phyloP scores from a whole-genome alignment of 2,888 invertebrate species.

The Drosophila acutilabella region DNA sequence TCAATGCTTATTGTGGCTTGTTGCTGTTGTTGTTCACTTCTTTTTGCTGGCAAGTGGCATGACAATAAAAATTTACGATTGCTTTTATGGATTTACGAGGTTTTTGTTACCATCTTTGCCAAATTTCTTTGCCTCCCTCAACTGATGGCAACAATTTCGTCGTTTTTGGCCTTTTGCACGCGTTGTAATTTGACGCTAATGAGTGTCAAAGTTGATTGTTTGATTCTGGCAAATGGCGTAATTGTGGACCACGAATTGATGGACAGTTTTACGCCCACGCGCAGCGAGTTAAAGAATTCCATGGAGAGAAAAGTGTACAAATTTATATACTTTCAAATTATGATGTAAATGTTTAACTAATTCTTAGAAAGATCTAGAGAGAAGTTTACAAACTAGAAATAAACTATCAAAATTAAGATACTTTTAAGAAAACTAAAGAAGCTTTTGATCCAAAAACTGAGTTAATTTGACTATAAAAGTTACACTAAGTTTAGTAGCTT shows the following conservation, averaged over 20 bases:
- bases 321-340: not conserved
- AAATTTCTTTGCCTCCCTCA: slow-evolving; percentile 2
- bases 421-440: too few species aligned
- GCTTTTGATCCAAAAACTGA: too few species aligned
- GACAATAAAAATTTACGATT: slow-evolving; percentile 80
- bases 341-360: too few species aligned
- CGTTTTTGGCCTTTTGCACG: slow-evolving; percentile 46
- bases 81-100: slow-evolving; percentile 81
- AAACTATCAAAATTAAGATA: too few species aligned
- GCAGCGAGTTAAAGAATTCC: not conserved
- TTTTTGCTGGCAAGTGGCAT: slow-evolving; percentile 72
- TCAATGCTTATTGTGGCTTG: slow-evolving; percentile 45
- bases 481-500: too few species aligned
- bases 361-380: too few species aligned
- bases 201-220: slow-evolving; percentile 81
- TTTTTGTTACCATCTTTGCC: slow-evolving; percentile 35
- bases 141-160: not conserved
- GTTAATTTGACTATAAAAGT: too few species aligned
- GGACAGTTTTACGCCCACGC: slow-evolving; percentile 24
- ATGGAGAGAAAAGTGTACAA: not conserved
- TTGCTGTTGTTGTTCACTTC: not conserved
- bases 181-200: slow-evolving; percentile 77
- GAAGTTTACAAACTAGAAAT: not conserved
- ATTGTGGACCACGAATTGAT: slow-evolving; percentile 38
- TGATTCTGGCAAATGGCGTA: slow-evolving; percentile 76